phyloP scores from a whole-genome alignment of 2,888 invertebrate species.

The Philhelius pedissequus region DNA sequence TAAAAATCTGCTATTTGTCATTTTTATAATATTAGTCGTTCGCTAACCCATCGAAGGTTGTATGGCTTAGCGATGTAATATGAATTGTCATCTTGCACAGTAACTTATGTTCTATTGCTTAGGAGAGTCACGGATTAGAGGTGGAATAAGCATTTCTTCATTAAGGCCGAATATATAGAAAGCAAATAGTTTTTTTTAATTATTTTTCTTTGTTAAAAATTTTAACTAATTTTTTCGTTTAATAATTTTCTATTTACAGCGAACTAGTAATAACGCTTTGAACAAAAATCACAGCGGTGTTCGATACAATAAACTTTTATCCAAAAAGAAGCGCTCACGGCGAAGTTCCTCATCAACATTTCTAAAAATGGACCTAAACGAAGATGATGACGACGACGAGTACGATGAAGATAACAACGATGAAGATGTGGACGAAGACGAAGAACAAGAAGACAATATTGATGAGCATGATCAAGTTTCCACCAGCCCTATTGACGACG shows the following conservation, averaged over 20 bases:
- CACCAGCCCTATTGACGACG: slow-evolving; percentile 5
- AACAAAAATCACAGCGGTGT: slow-evolving; percentile 73
- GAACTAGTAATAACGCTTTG: slow-evolving; percentile 73
- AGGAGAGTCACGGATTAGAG: too few species aligned
- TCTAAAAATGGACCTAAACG: slow-evolving; percentile 71
- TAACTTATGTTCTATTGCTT: too few species aligned
- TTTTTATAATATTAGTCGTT: too few species aligned
- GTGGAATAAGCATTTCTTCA: too few species aligned
- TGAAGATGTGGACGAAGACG: slow-evolving; percentile 71
- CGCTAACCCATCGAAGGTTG: too few species aligned
- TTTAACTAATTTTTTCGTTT: background rate
- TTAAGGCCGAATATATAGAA: too few species aligned
- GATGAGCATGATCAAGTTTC: slow-evolving; percentile 28
- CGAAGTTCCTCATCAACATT: slow-evolving; percentile 69
- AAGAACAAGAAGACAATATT: slow-evolving; percentile 60
- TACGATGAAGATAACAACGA: slow-evolving; percentile 69
- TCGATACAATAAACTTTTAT: slow-evolving; percentile 76
- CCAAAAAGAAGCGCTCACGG: slow-evolving; percentile 67
- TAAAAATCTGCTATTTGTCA: too few species aligned
- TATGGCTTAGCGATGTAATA: too few species aligned
- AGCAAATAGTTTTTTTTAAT: background rate
- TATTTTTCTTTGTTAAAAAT: background rate
- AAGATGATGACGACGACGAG: slow-evolving; percentile 70
- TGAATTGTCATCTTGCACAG: too few species aligned
- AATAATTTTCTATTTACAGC: slow-evolving; percentile 69